Conservation (phyloP, 2,797 vertebrate species). For the Anguilla megastoma region DNA sequence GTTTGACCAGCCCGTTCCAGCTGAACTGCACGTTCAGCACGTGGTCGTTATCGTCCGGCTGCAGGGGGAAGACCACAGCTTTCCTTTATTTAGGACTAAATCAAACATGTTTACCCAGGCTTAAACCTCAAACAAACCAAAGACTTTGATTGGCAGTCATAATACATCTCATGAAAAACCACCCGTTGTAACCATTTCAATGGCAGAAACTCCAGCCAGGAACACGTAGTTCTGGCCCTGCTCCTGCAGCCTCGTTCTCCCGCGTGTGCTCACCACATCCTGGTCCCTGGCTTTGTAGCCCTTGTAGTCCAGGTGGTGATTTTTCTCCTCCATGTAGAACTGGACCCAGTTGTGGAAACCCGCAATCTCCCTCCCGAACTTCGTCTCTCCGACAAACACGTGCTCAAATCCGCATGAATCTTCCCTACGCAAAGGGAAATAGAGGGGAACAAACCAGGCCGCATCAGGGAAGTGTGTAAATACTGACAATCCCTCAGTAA, state of each 20-base stretch:
- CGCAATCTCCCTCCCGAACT: conserved; percentile 68
- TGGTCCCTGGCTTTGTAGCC: conserved; percentile 68
- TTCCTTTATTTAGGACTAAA: too few species aligned
- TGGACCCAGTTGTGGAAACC: conserved; percentile 87
- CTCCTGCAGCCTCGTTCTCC: too few species aligned
- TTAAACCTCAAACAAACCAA: too few species aligned
- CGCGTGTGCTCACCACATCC: background rate
- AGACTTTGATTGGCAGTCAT: too few species aligned
- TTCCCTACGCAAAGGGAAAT: conserved; percentile 54
- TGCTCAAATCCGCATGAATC: conserved; percentile 86
- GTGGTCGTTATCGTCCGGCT: conserved; percentile 81
- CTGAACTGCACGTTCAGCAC: conserved; percentile 86
- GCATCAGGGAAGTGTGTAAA: too few species aligned
- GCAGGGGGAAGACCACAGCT: conserved; percentile 23
- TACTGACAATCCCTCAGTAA: too few species aligned
- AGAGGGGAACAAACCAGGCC: too few species aligned
- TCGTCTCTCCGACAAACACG: conserved; percentile 83
- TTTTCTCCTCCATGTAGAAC: conserved; percentile 83
- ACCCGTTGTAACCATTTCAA: too few species aligned
- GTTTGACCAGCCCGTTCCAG: conserved; percentile 79
- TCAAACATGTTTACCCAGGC: too few species aligned
- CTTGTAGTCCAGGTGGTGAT: conserved; percentile 73
- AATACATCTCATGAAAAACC: too few species aligned
- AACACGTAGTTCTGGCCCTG: too few species aligned
- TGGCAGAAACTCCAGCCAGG: too few species aligned